Percentiles rank a stretch among this genome's conserved stretches.
These are phyloP conservation scores for Pogona vitticeps DNA, from an alignment of 2,113 vertebrate genomes.

Conservation along the genomic window DNA sequence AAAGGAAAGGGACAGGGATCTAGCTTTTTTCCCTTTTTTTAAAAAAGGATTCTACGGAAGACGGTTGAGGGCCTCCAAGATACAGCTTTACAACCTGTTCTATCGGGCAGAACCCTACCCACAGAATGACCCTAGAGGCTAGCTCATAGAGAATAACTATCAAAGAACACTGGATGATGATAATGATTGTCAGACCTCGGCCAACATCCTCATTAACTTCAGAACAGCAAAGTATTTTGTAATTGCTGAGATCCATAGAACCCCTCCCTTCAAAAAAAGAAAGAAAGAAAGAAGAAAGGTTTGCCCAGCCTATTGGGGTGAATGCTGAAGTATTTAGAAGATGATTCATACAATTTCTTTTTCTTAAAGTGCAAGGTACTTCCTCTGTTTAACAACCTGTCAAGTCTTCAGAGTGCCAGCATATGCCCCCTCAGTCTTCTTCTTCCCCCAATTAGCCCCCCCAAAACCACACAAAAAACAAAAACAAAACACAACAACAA, in stretches of 20 bases:
- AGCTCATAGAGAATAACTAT: background rate
- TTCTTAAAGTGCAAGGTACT: too few relatives aligned
- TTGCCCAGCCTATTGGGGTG: too few relatives aligned
- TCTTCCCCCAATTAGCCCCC: too few relatives aligned
- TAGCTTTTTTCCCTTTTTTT: too few relatives aligned
- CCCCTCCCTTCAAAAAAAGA: background rate
- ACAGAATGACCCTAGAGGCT: background rate
- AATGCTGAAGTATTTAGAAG: too few relatives aligned
- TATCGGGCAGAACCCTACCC: background rate
- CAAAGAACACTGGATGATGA: background rate
- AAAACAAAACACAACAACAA: too few relatives aligned
- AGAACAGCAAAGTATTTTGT: conserved; percentile 28
- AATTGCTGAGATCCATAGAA: conserved; percentile 26
- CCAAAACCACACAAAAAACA: too few relatives aligned
- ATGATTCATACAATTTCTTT: too few relatives aligned
- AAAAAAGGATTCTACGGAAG: background rate
- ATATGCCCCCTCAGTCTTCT: too few relatives aligned
- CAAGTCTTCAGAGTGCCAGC: too few relatives aligned
- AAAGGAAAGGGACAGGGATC: background rate
- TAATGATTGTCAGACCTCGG: conserved; percentile 40
- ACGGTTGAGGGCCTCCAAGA: background rate
- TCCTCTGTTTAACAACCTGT: too few relatives aligned
- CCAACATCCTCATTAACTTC: conserved; percentile 28
- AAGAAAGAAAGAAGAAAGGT: too few relatives aligned
- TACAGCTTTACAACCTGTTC: conserved; percentile 13